Evolutionary conservation across 2,797 vertebrate genomes (phyloP), one percentile per base, ranked within the genome.

Genomic region (Spheniscus humboldti): DNA sequence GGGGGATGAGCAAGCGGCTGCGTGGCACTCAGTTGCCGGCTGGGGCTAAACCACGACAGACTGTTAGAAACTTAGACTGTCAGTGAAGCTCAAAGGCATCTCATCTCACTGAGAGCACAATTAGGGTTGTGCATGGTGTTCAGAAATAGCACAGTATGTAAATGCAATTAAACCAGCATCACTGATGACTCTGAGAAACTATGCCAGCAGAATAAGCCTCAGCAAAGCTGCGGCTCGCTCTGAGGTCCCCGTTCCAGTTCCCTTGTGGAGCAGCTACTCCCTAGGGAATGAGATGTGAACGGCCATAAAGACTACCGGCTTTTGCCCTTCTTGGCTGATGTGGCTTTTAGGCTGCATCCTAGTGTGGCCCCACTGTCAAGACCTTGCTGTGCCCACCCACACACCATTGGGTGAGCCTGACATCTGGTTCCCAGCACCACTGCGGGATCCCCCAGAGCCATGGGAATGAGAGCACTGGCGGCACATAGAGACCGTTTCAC

Each of bases 81-180:
- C 85, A 88, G 16, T 41, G 59, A 93, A 84, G 28, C n/a, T 84
- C 79, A 90, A 73, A 92, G 88, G 33, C 73, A 59, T 76, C 81
- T 91, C 45, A 17, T 92, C 78, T 91, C 9, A 7, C 71, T 37
- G 79, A 94, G 73, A 92, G 39, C 5, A 9, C 90, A 96, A 96
- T 95, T 72, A 94, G 47, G 33, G 41, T 30, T 96, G 59, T 56
- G 31, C 53, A 50, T 23, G 33, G 62, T 64, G 66, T 69, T 95
- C 55, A 0, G 92, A 96, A 96, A 95, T 97, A 96, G 96, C 92
- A 45, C 87, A 37, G 79, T 92, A 96, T 94, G 95, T 89, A 97
- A 97, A 94, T 96, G 94, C 85, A 96, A 97, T 96, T 96, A 97
- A 95, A 94, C 24, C 72, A 62, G 30, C 35, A 22, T 45, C 73